These are phyloP conservation scores for Mus minutoides DNA, from an alignment of 2,797 vertebrate genomes.

Conservation along the genomic window DNA sequence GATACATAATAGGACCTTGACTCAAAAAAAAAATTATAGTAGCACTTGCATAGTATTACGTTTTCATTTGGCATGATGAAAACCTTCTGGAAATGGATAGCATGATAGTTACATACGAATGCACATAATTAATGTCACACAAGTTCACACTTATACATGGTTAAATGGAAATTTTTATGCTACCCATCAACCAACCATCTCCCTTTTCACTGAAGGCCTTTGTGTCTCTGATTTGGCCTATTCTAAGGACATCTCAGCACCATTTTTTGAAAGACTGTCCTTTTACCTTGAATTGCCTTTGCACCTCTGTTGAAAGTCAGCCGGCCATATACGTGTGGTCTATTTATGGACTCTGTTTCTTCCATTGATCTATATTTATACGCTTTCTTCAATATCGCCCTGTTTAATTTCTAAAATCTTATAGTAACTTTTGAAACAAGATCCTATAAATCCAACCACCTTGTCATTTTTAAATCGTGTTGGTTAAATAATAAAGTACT, in stretches of 20 bases:
- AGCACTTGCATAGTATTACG: neutral
- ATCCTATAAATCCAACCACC: neutral
- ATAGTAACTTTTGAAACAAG: conserved; percentile 40
- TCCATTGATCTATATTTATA: conserved; percentile 45
- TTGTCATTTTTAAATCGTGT: neutral
- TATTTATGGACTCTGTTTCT: neutral
- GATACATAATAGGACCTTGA: neutral
- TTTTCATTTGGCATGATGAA: neutral
- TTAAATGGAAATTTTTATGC: neutral
- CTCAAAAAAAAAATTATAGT: neutral
- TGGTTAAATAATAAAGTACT: conserved; percentile 60
- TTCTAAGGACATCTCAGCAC: neutral
- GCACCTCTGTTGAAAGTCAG: conserved; percentile 26
- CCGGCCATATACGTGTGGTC: neutral
- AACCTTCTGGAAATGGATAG: neutral
- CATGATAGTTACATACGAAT: too few species aligned
- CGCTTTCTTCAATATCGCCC: neutral
- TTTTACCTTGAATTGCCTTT: neutral
- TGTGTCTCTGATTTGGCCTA: neutral
- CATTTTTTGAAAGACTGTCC: neutral
- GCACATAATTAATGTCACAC: neutral
- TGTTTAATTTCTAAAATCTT: conserved; percentile 56
- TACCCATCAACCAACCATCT: too few species aligned
- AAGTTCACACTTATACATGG: neutral
- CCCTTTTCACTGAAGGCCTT: neutral